phyloP scores from a whole-genome alignment of 2,797 vertebrate species.

The Tapera naevia region DNA sequence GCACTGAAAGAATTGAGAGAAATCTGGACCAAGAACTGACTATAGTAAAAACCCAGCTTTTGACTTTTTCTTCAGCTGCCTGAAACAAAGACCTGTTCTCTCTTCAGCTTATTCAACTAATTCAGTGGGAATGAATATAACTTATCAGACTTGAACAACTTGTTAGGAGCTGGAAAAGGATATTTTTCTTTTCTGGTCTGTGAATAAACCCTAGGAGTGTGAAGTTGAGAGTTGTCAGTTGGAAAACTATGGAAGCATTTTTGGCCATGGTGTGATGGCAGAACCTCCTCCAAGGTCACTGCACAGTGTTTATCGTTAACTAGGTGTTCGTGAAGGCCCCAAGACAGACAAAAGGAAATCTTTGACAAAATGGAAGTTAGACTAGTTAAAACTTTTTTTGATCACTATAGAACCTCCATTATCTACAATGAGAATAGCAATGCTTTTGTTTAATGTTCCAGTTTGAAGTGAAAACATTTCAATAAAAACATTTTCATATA shows the following conservation, averaged over 20 bases:
- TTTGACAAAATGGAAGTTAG: slow-evolving; percentile 1
- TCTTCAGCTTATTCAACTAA: background rate
- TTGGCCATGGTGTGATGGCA: background rate
- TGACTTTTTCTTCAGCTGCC: background rate
- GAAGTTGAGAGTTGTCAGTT: slow-evolving; percentile 52
- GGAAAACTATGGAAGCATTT: slow-evolving; percentile 44
- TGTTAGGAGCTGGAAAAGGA: slow-evolving; percentile 45
- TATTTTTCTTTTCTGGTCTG: slow-evolving; percentile 47
- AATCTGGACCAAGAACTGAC: background rate
- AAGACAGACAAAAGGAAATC: background rate
- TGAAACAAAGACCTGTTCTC: slow-evolving; percentile 58
- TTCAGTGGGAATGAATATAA: slow-evolving; percentile 20
- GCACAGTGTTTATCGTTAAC: background rate
- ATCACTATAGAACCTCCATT: background rate
- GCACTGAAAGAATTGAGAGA: slow-evolving; percentile 13
- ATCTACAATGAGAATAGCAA: background rate
- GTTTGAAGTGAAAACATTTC: background rate
- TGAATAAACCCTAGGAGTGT: slow-evolving; percentile 24
- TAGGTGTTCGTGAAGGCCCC: slow-evolving; percentile 25
- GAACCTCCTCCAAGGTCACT: slow-evolving; percentile 5
- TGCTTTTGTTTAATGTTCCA: background rate
- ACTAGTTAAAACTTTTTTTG: background rate
- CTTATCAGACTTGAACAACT: slow-evolving; percentile 42
- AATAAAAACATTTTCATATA: background rate
- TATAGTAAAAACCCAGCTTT: background rate